phyloP scores from a whole-genome alignment of 2,888 invertebrate species.

The Phyllotreta cruciferae region DNA sequence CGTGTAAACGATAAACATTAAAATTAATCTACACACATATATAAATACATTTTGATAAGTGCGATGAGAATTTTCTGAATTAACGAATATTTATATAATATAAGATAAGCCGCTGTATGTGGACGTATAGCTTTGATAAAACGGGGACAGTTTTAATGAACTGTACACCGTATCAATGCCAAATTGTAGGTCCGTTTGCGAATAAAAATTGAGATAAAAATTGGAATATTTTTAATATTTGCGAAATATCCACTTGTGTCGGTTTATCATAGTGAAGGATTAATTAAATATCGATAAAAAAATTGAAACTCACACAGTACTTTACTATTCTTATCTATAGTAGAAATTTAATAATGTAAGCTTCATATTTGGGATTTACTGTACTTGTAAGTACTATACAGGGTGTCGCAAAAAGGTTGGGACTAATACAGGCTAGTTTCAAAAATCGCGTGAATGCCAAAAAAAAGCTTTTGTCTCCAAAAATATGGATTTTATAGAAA shows the following conservation, averaged over 20 bases:
- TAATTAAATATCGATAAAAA: too few species aligned
- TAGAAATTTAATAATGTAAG: too few species aligned
- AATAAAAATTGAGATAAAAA: conserved; percentile 4
- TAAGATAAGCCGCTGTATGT: conserved; percentile 5
- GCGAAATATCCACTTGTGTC: neutral
- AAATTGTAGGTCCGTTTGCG: neutral
- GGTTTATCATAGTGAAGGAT: neutral
- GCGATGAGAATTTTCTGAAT: conserved; percentile 3
- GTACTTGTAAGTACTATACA: too few species aligned
- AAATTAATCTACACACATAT: conserved; percentile 4
- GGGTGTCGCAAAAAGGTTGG: too few species aligned
- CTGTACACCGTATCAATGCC: conserved; percentile 7
- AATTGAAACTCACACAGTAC: too few species aligned
- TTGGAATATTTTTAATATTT: neutral
- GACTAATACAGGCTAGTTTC: too few species aligned
- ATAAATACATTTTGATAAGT: conserved; percentile 10
- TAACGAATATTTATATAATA: conserved; percentile 8
- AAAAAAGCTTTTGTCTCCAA: too few species aligned
- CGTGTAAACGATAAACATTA: conserved; percentile 7
- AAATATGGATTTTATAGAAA: too few species aligned
- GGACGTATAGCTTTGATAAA: conserved; percentile 8
- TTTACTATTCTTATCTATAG: too few species aligned
- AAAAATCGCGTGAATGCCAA: too few species aligned
- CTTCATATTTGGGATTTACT: too few species aligned
- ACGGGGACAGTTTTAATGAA: conserved; percentile 6